A percentile compares a stretch with the other conserved stretches of the same genome.
Evolutionary conservation across 2,888 invertebrate species (phyloP).

Genomic region (Zhuqinia jingwanae): DNA sequence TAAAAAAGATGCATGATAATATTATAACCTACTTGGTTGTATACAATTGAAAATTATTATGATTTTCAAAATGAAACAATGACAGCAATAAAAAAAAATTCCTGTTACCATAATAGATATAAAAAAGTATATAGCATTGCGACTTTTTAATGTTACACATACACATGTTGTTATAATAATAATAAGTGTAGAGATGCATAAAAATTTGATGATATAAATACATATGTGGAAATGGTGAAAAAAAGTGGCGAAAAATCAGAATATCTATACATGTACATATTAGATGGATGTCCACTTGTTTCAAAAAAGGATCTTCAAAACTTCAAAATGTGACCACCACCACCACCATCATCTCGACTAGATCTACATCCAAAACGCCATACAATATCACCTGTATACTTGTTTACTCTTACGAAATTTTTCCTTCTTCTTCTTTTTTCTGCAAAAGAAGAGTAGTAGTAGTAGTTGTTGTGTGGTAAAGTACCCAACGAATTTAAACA

Average conservation of each 20-base stretch:
- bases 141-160: neutral
- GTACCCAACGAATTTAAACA: neutral
- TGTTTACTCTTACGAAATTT: neutral
- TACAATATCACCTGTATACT: neutral
- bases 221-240: neutral
- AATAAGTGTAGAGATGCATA: neutral
- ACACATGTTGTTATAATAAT: neutral
- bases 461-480: too few species aligned
- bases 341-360: neutral
- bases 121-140: neutral
- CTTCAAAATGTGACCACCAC: constrained; percentile 31
- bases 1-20: constrained; percentile 9
- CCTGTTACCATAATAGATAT: constrained; percentile 10
- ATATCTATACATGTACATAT: neutral
- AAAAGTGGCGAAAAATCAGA: constrained; percentile 36
- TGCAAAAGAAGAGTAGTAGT: too few species aligned
- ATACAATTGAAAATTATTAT: neutral
- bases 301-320: neutral
- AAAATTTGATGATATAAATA: neutral
- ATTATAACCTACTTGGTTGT: neutral
- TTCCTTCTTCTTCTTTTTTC: too few species aligned
- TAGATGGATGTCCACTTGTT: neutral
- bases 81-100: constrained; percentile 1
- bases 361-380: neutral
- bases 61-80: constrained; percentile 43